These are phyloP conservation scores for Upupa epops DNA, from an alignment of 2,113 vertebrate species.

Conservation along the genomic window DNA sequence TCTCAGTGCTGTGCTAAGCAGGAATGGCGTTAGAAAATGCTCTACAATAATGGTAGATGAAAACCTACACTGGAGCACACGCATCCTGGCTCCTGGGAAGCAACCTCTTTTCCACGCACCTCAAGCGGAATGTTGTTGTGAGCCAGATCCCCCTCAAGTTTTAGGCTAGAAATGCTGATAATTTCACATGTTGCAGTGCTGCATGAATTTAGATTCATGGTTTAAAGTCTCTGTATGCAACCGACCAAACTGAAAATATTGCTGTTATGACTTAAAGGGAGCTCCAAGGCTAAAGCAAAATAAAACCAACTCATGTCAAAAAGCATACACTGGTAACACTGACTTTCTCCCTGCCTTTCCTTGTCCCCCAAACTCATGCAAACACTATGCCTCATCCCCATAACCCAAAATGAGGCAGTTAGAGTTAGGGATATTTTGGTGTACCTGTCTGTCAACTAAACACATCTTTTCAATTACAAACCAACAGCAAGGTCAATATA, in stretches of 20 bases:
- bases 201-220: background rate
- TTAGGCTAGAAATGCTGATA: background rate
- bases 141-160: background rate
- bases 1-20: background rate
- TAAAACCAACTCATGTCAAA: background rate
- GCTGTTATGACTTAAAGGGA: background rate
- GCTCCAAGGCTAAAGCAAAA: background rate
- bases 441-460: background rate
- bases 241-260: background rate
- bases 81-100: background rate
- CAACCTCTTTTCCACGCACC: background rate
- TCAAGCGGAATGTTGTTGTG: background rate
- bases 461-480: background rate
- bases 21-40: background rate
- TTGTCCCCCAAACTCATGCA: background rate
- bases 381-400: background rate
- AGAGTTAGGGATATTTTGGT: background rate
- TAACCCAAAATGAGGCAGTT: background rate
- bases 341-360: background rate
- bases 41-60: background rate
- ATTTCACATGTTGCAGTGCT: background rate
- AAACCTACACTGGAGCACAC: background rate
- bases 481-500: background rate
- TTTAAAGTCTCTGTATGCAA: background rate
- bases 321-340: background rate